Evolutionary conservation across 2,113 vertebrate species (phyloP).

Genomic region (Procavia capensis): DNA sequence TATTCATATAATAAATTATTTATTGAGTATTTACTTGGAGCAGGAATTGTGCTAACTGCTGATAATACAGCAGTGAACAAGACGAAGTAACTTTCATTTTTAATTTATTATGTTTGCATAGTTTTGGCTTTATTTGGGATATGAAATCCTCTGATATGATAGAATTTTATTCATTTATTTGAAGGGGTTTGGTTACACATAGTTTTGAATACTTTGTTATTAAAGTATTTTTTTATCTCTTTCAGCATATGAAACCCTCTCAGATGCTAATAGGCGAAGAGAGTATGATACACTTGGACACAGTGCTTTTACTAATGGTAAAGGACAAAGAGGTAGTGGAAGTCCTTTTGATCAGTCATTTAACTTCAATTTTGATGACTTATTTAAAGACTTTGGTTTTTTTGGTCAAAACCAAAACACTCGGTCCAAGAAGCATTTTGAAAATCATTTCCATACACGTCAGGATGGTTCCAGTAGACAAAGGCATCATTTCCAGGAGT

Average conservation of each 20-base stretch:
- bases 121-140: conserved; percentile 35
- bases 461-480: conserved; percentile 90
- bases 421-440: conserved; percentile 94
- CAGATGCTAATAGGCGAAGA: conserved; percentile 92
- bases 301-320: conserved; percentile 83
- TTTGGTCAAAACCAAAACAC: conserved; percentile 91
- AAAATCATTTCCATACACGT: conserved; percentile 92
- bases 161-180: background rate
- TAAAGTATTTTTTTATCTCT: conserved; percentile 69
- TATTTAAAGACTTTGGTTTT: conserved; percentile 94
- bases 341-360: conserved; percentile 92
- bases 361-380: conserved; percentile 95
- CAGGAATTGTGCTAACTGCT: background rate
- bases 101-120: background rate
- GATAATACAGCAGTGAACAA: background rate
- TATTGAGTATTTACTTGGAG: background rate
- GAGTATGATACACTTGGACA: conserved; percentile 94
- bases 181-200: conserved; percentile 30
- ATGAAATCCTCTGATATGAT: conserved; percentile 18
- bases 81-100: conserved; percentile 29
- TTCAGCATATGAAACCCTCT: conserved; percentile 96
- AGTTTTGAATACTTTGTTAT: conserved; percentile 45
- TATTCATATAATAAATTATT: background rate
- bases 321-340: conserved; percentile 82
- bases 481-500: conserved; percentile 91